Conservation (phyloP, 2,888 invertebrate species). For the Phengaris arion region DNA sequence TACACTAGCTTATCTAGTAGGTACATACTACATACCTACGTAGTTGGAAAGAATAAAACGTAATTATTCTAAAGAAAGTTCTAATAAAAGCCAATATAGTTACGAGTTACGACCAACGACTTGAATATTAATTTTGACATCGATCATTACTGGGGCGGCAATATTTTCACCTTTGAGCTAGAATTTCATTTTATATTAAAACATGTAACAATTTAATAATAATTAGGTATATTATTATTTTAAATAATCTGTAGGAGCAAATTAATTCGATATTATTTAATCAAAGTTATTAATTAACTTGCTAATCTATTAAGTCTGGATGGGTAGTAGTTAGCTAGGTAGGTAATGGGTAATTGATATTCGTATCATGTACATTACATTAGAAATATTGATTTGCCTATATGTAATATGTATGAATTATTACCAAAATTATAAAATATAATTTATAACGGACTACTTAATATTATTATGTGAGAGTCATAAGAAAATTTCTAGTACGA, state of each 20-base stretch:
- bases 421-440: too few species aligned
- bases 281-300: too few species aligned
- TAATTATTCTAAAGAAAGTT: slow-evolving; percentile 24
- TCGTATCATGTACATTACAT: too few species aligned
- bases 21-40: neutral
- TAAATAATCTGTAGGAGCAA: too few species aligned
- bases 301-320: too few species aligned
- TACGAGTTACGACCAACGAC: neutral
- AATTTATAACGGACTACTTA: neutral
- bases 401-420: too few species aligned
- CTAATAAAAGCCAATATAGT: slow-evolving; percentile 15
- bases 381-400: too few species aligned
- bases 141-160: neutral
- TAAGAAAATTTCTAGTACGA: slow-evolving; percentile 2
- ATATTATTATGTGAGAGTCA: neutral
- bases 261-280: too few species aligned
- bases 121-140: slow-evolving; percentile 7
- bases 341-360: too few species aligned
- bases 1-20: neutral
- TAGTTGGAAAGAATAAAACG: neutral
- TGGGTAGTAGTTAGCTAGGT: too few species aligned
- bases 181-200: neutral
- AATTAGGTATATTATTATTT: too few species aligned
- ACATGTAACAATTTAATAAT: neutral
- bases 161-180: neutral